Conservation (phyloP, 2,113 vertebrate genomes). For the Cryptoleucopteryx plumbea region DNA sequence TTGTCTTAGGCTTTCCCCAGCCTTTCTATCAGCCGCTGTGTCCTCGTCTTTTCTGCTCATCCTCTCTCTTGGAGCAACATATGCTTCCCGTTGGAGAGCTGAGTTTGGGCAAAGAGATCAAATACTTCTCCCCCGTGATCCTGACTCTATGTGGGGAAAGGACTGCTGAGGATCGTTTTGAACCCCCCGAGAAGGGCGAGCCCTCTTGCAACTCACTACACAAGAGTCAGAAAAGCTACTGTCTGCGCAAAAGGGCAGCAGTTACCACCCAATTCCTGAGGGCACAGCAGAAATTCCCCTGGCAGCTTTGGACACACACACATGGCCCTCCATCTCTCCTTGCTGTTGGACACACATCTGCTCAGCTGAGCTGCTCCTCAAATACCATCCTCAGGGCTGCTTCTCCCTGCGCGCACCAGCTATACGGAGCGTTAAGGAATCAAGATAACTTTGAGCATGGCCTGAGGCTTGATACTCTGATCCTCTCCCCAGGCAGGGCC, state of each 20-base stretch:
- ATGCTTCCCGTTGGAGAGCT: not conserved
- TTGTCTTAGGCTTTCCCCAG: not conserved
- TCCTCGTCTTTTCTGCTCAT: not conserved
- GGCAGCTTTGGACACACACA: not conserved
- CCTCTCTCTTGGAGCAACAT: not conserved
- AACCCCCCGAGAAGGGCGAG: not conserved
- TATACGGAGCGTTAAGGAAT: accelerated
- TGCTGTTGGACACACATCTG: not conserved
- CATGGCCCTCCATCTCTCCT: not conserved
- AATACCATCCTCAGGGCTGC: not conserved
- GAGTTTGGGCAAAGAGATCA: not conserved
- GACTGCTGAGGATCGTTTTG: not conserved
- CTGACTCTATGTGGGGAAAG: accelerated
- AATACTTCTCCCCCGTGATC: accelerated
- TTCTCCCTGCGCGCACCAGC: not conserved
- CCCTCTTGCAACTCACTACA: not conserved
- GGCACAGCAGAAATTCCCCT: not conserved
- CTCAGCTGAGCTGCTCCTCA: not conserved
- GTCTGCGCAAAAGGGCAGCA: not conserved
- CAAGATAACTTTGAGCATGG: not conserved
- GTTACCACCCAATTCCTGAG: no score
- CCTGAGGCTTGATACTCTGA: not conserved
- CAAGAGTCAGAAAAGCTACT: not conserved
- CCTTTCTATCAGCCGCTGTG: not conserved
- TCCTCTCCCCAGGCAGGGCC: not conserved